These are phyloP conservation scores for human DNA, from an alignment of 2,113 vertebrate genomes.

Conservation along the genomic window DNA sequence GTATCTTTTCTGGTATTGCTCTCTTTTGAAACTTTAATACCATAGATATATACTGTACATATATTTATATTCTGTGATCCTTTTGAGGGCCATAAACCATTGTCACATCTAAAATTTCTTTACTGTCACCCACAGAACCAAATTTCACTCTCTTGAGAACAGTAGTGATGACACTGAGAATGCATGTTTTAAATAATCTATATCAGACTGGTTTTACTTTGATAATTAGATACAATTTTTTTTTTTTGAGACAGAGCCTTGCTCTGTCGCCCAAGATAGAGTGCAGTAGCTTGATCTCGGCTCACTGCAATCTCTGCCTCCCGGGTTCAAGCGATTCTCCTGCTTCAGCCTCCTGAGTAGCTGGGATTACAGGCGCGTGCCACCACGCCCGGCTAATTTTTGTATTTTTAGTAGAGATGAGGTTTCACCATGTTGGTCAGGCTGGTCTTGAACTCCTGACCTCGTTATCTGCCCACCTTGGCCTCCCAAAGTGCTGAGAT, in stretches of 20 bases:
- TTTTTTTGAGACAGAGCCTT: background rate
- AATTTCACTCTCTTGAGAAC: background rate
- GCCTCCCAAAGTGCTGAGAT: too few relatives aligned
- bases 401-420: too few relatives aligned
- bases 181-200: background rate
- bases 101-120: constrained; percentile 20
- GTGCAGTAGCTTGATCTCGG: too few relatives aligned
- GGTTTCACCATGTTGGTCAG: too few relatives aligned
- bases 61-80: background rate
- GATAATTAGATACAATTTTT: constrained; percentile 16
- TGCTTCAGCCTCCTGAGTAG: too few relatives aligned
- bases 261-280: too few relatives aligned
- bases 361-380: too few relatives aligned
- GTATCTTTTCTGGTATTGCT: background rate
- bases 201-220: constrained; percentile 39
- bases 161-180: background rate
- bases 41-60: background rate
- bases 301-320: too few relatives aligned
- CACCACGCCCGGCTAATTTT: too few relatives aligned
- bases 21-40: background rate
- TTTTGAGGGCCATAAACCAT: constrained; percentile 2
- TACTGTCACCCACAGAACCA: background rate
- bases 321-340: too few relatives aligned
- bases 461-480: too few relatives aligned
- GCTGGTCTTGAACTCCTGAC: too few relatives aligned